Percentiles rank a stretch among this genome's conserved stretches.
These are phyloP conservation scores for Tursiops truncatus DNA, from an alignment of 2,113 vertebrate genomes.

Conservation along the genomic window DNA sequence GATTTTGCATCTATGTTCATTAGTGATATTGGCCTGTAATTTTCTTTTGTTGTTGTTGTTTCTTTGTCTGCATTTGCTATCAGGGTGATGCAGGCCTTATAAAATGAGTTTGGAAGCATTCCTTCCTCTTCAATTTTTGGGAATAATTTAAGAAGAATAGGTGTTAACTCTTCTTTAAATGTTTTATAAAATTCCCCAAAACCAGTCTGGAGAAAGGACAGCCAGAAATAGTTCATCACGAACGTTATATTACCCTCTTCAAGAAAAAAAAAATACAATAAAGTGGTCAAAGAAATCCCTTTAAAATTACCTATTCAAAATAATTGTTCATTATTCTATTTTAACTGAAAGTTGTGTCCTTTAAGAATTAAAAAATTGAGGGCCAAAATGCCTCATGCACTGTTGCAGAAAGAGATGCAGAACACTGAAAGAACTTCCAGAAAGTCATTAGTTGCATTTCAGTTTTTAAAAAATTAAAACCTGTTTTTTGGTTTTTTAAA, in stretches of 20 bases:
- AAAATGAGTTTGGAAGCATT: neutral
- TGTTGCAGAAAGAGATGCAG: neutral
- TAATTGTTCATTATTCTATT: neutral
- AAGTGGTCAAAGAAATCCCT: slow-evolving; percentile 2
- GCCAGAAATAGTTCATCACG: neutral
- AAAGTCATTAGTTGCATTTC: neutral
- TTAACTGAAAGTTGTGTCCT: neutral
- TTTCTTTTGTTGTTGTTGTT: neutral
- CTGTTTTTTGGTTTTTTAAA: neutral
- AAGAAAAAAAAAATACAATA: neutral
- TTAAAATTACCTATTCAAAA: neutral
- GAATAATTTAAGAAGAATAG: neutral
- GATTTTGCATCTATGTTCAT: neutral
- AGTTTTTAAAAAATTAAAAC: neutral
- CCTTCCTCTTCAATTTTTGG: neutral
- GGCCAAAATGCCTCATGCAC: neutral
- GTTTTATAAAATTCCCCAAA: neutral
- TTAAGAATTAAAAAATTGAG: neutral
- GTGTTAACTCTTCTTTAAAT: neutral
- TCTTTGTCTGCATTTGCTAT: neutral
- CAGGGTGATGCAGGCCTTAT: neutral
- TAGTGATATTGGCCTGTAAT: neutral
- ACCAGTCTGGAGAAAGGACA: neutral
- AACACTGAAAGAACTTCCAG: neutral
- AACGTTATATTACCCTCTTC: neutral